Percentiles rank a stretch among this genome's conserved stretches.
Evolutionary conservation across 1,140 invertebrate genomes (phyloP).

Genomic region (Aplysia californica): DNA sequence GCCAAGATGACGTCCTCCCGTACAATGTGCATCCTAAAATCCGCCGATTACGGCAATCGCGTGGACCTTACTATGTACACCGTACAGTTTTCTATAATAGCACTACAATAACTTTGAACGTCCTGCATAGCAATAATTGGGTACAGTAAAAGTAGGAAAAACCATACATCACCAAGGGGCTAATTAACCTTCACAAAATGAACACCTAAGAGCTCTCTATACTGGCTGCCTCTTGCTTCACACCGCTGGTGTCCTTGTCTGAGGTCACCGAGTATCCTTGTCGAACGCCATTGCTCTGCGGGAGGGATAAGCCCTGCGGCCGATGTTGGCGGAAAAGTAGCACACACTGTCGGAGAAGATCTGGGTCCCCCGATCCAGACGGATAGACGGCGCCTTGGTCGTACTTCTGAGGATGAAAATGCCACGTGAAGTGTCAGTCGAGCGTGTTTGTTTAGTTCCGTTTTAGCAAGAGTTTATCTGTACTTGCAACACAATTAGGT

Average conservation of each 20-base stretch:
- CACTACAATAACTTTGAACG: no score
- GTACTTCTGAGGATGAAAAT: constrained; percentile 9
- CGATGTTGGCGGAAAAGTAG: constrained; percentile 16
- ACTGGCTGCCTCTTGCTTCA: no score
- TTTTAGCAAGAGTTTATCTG: background rate
- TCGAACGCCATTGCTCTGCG: background rate
- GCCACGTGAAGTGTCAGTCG: background rate
- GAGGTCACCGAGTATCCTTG: background rate
- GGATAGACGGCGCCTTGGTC: constrained; percentile 25
- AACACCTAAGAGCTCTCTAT: background rate
- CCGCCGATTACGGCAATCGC: no score
- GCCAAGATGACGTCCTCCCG: no score
- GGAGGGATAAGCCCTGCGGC: background rate
- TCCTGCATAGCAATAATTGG: background rate
- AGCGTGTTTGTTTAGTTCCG: background rate
- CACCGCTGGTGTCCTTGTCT: background rate
- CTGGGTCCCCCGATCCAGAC: constrained; percentile 9
- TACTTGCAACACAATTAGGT: no score
- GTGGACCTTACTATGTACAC: no score
- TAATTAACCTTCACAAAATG: background rate
- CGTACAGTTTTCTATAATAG: no score
- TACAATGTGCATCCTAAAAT: no score
- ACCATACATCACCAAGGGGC: background rate
- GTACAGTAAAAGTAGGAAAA: background rate
- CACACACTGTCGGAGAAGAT: constrained; percentile 2